A percentile compares a stretch with the other conserved stretches of the same genome.
phyloP scores from a whole-genome alignment of 2,888 invertebrate species.

The Chloroclystis v-ata region DNA sequence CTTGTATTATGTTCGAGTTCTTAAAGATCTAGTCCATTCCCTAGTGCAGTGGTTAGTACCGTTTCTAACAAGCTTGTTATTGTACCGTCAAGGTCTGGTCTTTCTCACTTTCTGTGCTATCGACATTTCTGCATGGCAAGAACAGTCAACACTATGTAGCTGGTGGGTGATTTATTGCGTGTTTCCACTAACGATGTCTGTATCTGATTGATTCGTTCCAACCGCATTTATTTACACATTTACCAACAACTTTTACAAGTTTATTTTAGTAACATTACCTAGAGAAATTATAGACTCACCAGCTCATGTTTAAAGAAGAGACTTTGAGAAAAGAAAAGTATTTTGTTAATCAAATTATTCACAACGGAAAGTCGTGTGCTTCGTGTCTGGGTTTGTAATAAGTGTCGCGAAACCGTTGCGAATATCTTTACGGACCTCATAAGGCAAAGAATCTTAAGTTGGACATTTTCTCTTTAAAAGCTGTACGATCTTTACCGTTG shows the following conservation, averaged over 20 bases:
- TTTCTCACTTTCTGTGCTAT: constrained; percentile 41
- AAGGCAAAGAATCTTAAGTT: constrained; percentile 2
- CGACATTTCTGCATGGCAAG: constrained; percentile 51
- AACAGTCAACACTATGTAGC: constrained; percentile 31
- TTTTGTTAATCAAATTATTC: neutral
- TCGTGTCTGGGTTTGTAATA: constrained; percentile 1
- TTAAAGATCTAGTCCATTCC: neutral
- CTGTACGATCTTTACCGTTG: neutral
- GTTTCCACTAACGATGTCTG: constrained; percentile 14
- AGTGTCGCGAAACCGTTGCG: neutral
- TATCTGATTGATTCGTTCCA: constrained; percentile 7
- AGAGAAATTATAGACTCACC: no score
- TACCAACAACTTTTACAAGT: neutral
- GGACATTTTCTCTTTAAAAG: neutral
- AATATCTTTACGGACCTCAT: neutral
- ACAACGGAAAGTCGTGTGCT: neutral
- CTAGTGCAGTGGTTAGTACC: constrained; percentile 27
- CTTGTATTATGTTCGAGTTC: neutral
- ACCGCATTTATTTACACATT: constrained; percentile 8
- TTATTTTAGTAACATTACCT: no score
- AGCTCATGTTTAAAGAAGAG: neutral
- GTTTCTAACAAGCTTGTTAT: constrained; percentile 42
- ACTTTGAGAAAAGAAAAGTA: neutral
- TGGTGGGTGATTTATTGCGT: constrained; percentile 24
- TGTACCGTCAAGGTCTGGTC: constrained; percentile 31